phyloP scores from a whole-genome alignment of 1,140 invertebrate genomes.

The Platyscapa corneri region DNA sequence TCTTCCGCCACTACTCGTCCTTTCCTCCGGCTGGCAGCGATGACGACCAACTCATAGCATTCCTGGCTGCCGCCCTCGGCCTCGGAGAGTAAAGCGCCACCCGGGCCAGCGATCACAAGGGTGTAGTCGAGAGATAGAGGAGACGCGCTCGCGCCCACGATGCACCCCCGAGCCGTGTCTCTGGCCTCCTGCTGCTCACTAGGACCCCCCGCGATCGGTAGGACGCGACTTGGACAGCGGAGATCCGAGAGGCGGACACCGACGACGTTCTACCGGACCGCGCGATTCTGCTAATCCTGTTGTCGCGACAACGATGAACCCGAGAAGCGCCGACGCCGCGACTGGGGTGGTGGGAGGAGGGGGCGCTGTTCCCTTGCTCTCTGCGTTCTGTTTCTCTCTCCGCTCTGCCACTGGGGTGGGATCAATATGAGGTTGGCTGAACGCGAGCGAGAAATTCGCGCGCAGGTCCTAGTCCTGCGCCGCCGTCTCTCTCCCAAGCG shows the following conservation, averaged over 20 bases:
- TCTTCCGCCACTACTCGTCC: too few species aligned
- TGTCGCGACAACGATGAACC: constrained; percentile 41
- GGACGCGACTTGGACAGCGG: background rate
- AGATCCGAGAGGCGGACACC: background rate
- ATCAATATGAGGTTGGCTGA: constrained; percentile 74
- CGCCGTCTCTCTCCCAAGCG: constrained; percentile 33
- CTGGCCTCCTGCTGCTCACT: too few species aligned
- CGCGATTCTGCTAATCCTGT: constrained; percentile 33
- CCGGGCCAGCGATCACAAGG: too few species aligned
- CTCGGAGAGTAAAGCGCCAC: too few species aligned
- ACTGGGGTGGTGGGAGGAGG: background rate
- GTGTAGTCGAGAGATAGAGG: too few species aligned
- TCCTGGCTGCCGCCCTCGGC: too few species aligned
- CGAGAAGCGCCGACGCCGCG: constrained; percentile 18
- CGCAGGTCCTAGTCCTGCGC: constrained; percentile 69
- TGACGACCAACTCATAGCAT: too few species aligned
- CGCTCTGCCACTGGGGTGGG: constrained; percentile 65
- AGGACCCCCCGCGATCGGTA: too few species aligned
- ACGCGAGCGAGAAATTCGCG: constrained; percentile 73
- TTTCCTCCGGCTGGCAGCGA: background rate
- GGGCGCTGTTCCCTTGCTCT: background rate
- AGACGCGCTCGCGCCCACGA: too few species aligned
- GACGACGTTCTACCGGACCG: constrained; percentile 21
- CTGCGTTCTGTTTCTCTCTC: constrained; percentile 46
- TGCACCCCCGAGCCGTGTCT: too few species aligned